Base-by-base conservation (phyloP, 2,888 invertebrate genomes). In the Thelaira solivaga region DNA sequence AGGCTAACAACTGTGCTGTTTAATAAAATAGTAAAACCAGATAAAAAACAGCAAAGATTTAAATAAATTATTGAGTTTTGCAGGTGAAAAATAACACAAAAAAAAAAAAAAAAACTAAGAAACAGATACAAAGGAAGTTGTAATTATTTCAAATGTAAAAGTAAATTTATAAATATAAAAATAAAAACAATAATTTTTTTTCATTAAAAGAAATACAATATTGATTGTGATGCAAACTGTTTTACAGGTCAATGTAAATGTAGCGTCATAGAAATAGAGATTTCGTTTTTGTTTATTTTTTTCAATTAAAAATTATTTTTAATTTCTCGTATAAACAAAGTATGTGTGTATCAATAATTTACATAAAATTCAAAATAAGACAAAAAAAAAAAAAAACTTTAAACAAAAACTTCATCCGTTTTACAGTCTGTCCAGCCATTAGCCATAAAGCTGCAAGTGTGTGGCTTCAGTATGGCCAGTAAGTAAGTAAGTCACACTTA, bases 1-100 rank as follows among this genome's bases (percentile, higher is more conserved):
- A 69, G 74, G 78, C 77, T 64, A 77, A 64, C 34, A 73, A 76
- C 65, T 62, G 61, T 61, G 31, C 16, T 45, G 62, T 74, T 73
- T 73, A 68, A 64, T 76, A 45, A 71, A 64, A 55, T 53, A 16
- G n/a, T 22, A 51, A 64, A 72, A 47, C 20, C 11, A n/a, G 20
- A 51, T 51, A 26, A 53, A n/a, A n/a, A 16, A 31, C 22, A 36
- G 29, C 26, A 47, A 31, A 36, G n/a, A n/a, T n/a, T 51, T 34
- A 29, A 24, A 47, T 1, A 22, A 0, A 22, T 6, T 26, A 43
- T 45, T 53, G 11, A n/a, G 31, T 18, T 39, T 26, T 59, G 73
- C 39, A 64, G 31, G 34, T 34, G 49, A 62, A 67, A 7, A 24
- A 49, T 31, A 51, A 45, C 34, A 29, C 34, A 13, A 55, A 18